Evolutionary conservation across 2,797 vertebrate genomes (phyloP), one percentile per base, ranked within the genome.

Genomic region (Melanotaenia pygmaea): DNA sequence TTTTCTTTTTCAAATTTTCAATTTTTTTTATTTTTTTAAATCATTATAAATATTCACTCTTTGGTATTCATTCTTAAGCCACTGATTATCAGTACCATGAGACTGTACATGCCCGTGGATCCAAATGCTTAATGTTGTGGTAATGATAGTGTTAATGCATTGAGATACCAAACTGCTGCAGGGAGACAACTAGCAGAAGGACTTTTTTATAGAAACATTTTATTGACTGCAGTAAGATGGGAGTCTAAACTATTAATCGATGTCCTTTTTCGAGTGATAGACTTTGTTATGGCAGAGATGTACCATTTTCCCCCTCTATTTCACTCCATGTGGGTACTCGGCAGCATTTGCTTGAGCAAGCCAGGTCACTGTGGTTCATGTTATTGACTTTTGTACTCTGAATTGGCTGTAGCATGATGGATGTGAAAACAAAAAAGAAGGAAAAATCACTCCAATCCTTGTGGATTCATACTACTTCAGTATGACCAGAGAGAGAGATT

Each of bases 371-470:
- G 67, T 54, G 58, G 59, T 37, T 35, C 47, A 28, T 4, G 43
- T 67, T 70, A 79, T 79, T 79, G 79, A 76, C 47, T 68, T 77
- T 7, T 47, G 38, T 9, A 59, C 43, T 9, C 40, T 58, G 32
- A 40, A 70, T 32, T 59, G 51, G 40, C 72, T 67, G 58, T 50
- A 58, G 64, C 24, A n/a, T 59, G n/a, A 37, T 59, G 59, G 6
- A 3, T 54, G 30, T 58, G 45, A 61, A 47, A 51, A 56, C 13
- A 1, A 58, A 35, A 28, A n/a, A 9, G 18, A 47, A n/a, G 45
- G 3, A n/a, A n/a, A n/a, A n/a, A n/a, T n/a, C 22, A 22, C 47
- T 50, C 45, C 45, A n/a, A 16, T 4, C 40, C 14, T 20, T 45
- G 1, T 45, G 18, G 18, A n/a, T 50, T 50, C 3, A 22, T 22